phyloP scores from a whole-genome alignment of 2,888 invertebrate species.

The Pollenia amentaria region DNA sequence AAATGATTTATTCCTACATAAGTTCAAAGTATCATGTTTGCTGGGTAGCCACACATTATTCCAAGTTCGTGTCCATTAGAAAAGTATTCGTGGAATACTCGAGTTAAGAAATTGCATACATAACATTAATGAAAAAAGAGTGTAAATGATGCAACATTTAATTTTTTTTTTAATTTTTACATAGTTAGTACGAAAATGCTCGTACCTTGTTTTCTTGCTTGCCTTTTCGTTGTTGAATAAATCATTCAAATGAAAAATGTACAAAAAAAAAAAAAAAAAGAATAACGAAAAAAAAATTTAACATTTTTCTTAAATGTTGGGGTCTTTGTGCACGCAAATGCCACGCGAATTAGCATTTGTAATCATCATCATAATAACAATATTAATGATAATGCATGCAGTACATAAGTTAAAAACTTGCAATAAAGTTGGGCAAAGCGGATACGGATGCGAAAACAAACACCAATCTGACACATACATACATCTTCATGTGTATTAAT shows the following conservation, averaged over 20 bases:
- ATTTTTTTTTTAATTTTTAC: slow-evolving; percentile 38
- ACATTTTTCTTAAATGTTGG: slow-evolving; percentile 54
- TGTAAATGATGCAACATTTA: slow-evolving; percentile 69
- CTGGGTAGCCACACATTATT: slow-evolving; percentile 4
- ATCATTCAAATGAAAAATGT: slow-evolving; percentile 46
- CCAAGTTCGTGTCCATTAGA: slow-evolving; percentile 36
- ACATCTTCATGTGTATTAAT: not conserved
- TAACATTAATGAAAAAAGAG: slow-evolving; percentile 47
- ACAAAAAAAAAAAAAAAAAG: not conserved
- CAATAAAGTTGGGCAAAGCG: slow-evolving; percentile 67
- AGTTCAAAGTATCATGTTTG: not conserved
- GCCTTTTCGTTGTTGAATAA: slow-evolving; percentile 51
- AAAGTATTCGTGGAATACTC: slow-evolving; percentile 52
- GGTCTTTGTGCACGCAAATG: slow-evolving; percentile 67
- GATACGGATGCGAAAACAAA: slow-evolving; percentile 66
- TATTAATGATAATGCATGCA: slow-evolving; percentile 52
- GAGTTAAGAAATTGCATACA: slow-evolving; percentile 38
- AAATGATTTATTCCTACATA: no score
- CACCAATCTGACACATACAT: not conserved
- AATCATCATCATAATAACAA: slow-evolving; percentile 25
- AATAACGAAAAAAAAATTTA: slow-evolving; percentile 25
- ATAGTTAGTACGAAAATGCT: slow-evolving; percentile 10
- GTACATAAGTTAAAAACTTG: slow-evolving; percentile 31
- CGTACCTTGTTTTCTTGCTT: slow-evolving; percentile 19
- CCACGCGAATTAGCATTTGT: slow-evolving; percentile 72